Evolutionary conservation across 2,113 vertebrate genomes (phyloP), one percentile per base, ranked within the genome.

Genomic region (Perca fluviatilis): DNA sequence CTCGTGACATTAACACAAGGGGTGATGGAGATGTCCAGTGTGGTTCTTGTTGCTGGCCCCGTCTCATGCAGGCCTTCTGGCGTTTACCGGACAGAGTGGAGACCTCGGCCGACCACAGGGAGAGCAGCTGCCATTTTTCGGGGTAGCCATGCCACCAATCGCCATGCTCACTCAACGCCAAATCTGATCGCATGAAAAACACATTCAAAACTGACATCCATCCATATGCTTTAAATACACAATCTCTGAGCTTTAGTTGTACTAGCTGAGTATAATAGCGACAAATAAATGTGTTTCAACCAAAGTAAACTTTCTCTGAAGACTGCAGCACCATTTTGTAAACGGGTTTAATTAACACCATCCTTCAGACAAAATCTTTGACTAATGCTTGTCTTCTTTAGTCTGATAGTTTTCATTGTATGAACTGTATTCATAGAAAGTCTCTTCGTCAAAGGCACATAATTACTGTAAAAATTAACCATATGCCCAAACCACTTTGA

Each of bases 91-190:
- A 79, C 77, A 63, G 77, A 93, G 83, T 14, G 67, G 64, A 85
- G 58, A 75, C 62, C 62, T 57, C 13, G 49, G 75, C 73, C 83
- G 53, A 92, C 93, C 73, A 71, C 85, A 58, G 89, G 63, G 93
- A 87, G 89, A 92, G 93, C 95, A 95, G 93, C 91, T 95, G 95
- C 92, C 94, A 83, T 84, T 89, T 67, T 77, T 69, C 12, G 68
- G 57, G 85, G 74, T 62, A 85, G 80, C 25, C 54, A 33, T 62
- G 49, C 58, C 71, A 68, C 77, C 71, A 43, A 58, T 80, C 69
- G 36, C 57, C 73, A 78, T 49, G 64, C 30, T 51, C 18, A 4
- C 77, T 40, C n/a, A 3, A 21, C 1, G 77, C 66, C 53, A 57
- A 27, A 57, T 81, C 43, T 74, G 40, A 82, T 49, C 33, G n/a